phyloP scores from a whole-genome alignment of 2,797 vertebrate genomes.

The Vespertilio murinus region DNA sequence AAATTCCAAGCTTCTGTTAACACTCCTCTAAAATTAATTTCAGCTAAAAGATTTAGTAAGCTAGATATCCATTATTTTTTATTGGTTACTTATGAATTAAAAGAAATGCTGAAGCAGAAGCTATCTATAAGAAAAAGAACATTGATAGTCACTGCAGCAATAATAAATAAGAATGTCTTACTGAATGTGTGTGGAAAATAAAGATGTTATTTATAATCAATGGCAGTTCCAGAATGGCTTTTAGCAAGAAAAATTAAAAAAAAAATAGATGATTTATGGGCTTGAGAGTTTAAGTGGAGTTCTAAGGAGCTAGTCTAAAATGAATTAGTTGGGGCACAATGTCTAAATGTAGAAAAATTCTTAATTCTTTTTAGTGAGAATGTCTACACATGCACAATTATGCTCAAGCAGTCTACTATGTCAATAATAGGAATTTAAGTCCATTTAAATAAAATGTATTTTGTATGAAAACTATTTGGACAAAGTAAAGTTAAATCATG shows the following conservation, averaged over 20 bases:
- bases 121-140: not conserved
- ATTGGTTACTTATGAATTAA: slow-evolving; percentile 31
- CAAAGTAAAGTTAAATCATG: not conserved
- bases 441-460: not conserved
- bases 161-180: slow-evolving; percentile 57
- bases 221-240: not conserved
- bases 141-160: slow-evolving; percentile 40
- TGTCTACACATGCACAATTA: not conserved
- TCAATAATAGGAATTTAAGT: not conserved
- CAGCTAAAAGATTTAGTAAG: slow-evolving; percentile 36
- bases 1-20: slow-evolving; percentile 44
- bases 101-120: slow-evolving; percentile 53
- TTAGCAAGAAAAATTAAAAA: not conserved
- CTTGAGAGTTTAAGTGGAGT: not conserved
- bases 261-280: slow-evolving; percentile 30
- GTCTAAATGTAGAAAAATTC: not conserved
- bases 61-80: slow-evolving; percentile 37
- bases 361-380: not conserved
- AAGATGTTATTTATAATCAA: slow-evolving; percentile 4
- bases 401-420: not conserved
- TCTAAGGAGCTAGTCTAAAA: not conserved
- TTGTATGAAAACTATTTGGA: not conserved
- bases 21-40: slow-evolving; percentile 53
- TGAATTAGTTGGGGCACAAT: not conserved
- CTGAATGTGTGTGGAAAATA: not conserved